Conservation (phyloP, 2,797 vertebrate species). For the Phaenicophaeus curvirostris region DNA sequence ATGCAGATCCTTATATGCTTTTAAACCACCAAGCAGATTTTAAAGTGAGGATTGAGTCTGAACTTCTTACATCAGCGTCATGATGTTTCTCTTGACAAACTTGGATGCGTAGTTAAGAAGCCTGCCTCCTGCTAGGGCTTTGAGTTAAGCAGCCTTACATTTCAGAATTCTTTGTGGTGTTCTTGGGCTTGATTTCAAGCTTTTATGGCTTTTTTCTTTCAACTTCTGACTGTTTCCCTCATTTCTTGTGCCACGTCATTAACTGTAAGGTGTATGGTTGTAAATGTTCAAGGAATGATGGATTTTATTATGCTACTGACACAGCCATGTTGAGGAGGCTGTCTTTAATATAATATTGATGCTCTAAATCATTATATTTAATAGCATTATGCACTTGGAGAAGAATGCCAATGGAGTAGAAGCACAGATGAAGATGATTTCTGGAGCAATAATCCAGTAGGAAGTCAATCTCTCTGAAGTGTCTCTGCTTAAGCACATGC, state of each 20-base stretch:
- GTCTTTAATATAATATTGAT: slow-evolving; percentile 39
- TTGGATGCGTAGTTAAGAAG: neutral
- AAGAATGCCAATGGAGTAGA: neutral
- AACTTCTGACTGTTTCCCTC: neutral
- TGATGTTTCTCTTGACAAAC: neutral
- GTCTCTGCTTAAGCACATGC: neutral
- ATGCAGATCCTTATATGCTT: neutral
- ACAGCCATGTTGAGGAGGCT: neutral
- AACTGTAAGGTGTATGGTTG: slow-evolving; percentile 9
- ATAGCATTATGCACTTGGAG: neutral
- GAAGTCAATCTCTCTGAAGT: neutral
- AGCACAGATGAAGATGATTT: neutral
- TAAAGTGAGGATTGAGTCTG: neutral
- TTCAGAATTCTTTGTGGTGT: neutral
- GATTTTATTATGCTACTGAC: neutral
- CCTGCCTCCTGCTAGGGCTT: neutral
- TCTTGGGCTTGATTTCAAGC: neutral
- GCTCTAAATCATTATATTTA: slow-evolving; percentile 38
- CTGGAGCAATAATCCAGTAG: neutral
- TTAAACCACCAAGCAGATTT: neutral
- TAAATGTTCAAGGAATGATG: slow-evolving; percentile 41
- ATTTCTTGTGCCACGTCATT: slow-evolving; percentile 26
- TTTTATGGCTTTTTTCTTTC: neutral
- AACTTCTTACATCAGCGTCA: neutral
- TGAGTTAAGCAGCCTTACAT: neutral